Percentiles rank a stretch among this genome's conserved stretches.
phyloP scores from a whole-genome alignment of 2,888 invertebrate species.

The Margaritifera margaritifera region DNA sequence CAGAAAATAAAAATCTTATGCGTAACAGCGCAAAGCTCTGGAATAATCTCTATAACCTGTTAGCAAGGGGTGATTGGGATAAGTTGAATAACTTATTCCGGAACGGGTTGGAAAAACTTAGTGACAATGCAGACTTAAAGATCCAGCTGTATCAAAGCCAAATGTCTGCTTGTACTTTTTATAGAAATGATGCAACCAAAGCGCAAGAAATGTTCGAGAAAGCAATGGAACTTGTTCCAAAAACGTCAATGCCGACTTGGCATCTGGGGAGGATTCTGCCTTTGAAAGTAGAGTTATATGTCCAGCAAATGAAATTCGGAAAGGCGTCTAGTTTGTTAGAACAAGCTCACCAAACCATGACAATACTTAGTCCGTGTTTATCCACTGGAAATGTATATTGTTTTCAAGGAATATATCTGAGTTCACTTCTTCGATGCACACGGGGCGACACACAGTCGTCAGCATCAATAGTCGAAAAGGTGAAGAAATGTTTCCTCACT shows the following conservation, averaged over 20 bases:
- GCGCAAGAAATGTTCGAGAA: conserved; percentile 4
- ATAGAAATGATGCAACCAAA: conserved; percentile 8
- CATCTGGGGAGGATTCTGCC: conserved; percentile 9
- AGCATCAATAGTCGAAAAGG: conserved; percentile 3
- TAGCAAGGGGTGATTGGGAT: conserved; percentile 11
- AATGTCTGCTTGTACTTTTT: conserved; percentile 11
- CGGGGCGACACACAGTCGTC: conserved; percentile 1
- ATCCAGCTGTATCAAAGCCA: conserved; percentile 5
- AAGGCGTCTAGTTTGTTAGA: conserved; percentile 5
- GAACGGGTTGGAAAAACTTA: not conserved
- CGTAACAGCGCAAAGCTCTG: conserved; percentile 7
- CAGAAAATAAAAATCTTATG: conserved; percentile 4
- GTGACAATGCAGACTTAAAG: conserved; percentile 3
- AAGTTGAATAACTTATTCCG: not conserved
- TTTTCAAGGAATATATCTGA: conserved; percentile 9
- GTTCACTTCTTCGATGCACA: conserved; percentile 1
- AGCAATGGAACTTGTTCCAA: conserved; percentile 7
- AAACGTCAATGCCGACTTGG: conserved; percentile 7
- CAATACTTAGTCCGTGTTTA: conserved; percentile 2
- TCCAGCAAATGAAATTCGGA: not conserved
- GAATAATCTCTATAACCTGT: conserved; percentile 2
- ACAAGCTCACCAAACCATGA: conserved; percentile 9
- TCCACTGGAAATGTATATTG: conserved; percentile 13
- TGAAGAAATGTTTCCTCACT: conserved; percentile 9
- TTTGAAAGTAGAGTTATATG: conserved; percentile 5